These are phyloP conservation scores for Hozukius guyotensis DNA, from an alignment of 2,797 vertebrate genomes.

Conservation along the genomic window DNA sequence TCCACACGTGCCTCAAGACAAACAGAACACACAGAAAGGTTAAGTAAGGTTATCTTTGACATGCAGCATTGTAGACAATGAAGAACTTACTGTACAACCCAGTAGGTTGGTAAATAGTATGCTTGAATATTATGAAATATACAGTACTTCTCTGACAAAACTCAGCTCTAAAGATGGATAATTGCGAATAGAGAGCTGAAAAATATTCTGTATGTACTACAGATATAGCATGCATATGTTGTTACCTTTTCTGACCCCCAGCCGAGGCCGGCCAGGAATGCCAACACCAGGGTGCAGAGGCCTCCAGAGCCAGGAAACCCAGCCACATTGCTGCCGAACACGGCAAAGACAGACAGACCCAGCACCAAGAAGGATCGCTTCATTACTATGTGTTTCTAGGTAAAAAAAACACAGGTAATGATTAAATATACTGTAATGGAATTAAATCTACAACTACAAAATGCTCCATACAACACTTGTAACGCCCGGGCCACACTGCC, in stretches of 20 bases:
- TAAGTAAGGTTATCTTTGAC: not conserved
- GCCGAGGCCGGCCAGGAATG: conserved; percentile 91
- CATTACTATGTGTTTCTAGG: conserved; percentile 85
- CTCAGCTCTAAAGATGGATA: not conserved
- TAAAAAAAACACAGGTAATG: conserved; percentile 20
- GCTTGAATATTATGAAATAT: not conserved
- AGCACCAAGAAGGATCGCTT: conserved; percentile 90
- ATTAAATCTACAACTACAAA: not conserved
- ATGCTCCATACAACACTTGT: not conserved
- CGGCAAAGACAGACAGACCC: conserved; percentile 89
- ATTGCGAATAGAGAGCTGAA: not conserved
- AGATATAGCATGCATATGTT: not conserved
- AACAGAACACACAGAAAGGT: conserved; percentile 20
- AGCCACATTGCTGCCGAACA: conserved; percentile 89
- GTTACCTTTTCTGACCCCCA: conserved; percentile 91
- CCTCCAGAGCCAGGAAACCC: conserved; percentile 96
- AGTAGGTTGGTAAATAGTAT: not conserved
- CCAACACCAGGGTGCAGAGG: conserved; percentile 91
- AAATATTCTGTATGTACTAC: not conserved
- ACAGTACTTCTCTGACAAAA: not conserved
- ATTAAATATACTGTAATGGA: not conserved
- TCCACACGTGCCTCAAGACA: conserved; percentile 78
- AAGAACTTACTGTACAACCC: not conserved
- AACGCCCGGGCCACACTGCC: not conserved
- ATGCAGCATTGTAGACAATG: not conserved